phyloP scores from a whole-genome alignment of 1,140 invertebrate species.

The Zaprionus inermis region DNA sequence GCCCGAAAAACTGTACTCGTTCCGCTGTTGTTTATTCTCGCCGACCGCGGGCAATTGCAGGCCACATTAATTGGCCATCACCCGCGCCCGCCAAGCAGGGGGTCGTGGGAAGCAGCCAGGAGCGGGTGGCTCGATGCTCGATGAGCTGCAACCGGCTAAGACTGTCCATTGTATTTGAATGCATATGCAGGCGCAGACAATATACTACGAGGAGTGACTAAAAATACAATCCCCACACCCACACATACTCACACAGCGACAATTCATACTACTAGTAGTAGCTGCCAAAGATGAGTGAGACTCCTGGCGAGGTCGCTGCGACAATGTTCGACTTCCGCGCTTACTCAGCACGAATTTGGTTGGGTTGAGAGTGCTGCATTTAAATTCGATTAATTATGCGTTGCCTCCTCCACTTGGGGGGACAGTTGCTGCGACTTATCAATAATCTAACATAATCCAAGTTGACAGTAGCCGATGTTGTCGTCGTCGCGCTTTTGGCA shows the following conservation, averaged over 20 bases:
- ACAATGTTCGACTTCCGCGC: slow-evolving; percentile 49
- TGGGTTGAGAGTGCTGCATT: slow-evolving; percentile 62
- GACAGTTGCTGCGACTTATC: slow-evolving; percentile 73
- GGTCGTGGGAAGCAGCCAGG: too few species aligned
- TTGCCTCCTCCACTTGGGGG: slow-evolving; percentile 61
- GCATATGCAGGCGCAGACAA: too few species aligned
- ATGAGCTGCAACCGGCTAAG: not conserved
- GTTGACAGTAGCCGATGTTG: slow-evolving; percentile 49
- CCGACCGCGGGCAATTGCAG: slow-evolving; percentile 54
- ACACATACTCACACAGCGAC: not conserved
- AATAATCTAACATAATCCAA: slow-evolving; percentile 72
- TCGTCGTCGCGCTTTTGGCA: slow-evolving; percentile 47
- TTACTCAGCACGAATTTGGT: slow-evolving; percentile 37
- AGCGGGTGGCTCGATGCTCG: slow-evolving; percentile 47
- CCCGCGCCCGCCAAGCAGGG: slow-evolving; percentile 35
- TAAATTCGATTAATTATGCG: slow-evolving; percentile 75
- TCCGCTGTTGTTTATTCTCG: slow-evolving; percentile 21
- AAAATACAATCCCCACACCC: not conserved
- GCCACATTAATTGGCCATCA: slow-evolving; percentile 67
- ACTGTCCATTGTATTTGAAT: not conserved
- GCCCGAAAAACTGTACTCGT: not conserved
- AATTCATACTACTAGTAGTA: not conserved
- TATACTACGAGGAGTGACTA: not conserved
- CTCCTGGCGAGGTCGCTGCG: not conserved
- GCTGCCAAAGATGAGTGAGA: not conserved